Percentiles rank a stretch among this genome's conserved stretches.
These are phyloP conservation scores for Amphimedon queenslandica DNA, from an alignment of 37 sponge, comb jelly and placozoan species.

Conservation along the genomic window DNA sequence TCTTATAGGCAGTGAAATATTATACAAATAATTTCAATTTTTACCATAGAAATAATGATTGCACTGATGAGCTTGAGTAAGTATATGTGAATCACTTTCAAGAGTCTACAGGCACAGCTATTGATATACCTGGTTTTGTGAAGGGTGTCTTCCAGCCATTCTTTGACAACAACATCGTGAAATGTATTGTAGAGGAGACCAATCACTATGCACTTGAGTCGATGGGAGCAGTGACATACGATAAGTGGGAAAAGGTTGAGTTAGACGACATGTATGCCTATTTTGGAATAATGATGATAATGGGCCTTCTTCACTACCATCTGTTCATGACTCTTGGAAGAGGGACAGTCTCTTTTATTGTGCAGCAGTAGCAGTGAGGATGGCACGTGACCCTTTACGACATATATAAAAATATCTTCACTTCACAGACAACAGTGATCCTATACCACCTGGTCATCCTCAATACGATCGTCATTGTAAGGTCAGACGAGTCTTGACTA, in stretches of 20 bases:
- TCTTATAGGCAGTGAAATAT: no score
- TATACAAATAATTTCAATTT: no score
- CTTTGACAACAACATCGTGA: no score
- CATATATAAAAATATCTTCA: slow-evolving; percentile 30
- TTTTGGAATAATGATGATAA: slow-evolving; percentile 33
- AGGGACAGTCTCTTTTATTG: slow-evolving; percentile 19
- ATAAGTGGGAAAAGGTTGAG: slow-evolving; percentile 5
- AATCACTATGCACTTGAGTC: slow-evolving; percentile 10
- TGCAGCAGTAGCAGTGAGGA: slow-evolving; percentile 17
- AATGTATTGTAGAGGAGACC: slow-evolving; percentile 15
- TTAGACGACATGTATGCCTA: slow-evolving; percentile 16
- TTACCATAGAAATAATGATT: no score
- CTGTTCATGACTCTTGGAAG: slow-evolving; percentile 33
- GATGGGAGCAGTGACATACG: slow-evolving; percentile 9
- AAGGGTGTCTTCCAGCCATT: no score
- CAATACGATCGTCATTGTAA: slow-evolving; percentile 21
- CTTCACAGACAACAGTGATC: slow-evolving; percentile 21
- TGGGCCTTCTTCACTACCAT: slow-evolving; percentile 30
- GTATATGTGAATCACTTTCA: no score
- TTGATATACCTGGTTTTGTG: no score
- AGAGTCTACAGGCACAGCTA: no score
- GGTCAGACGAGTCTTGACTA: slow-evolving; percentile 4
- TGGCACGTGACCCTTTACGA: slow-evolving; percentile 10
- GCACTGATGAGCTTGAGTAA: no score
- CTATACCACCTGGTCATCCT: slow-evolving; percentile 2